phyloP scores from a whole-genome alignment of 2,113 vertebrate genomes.

The Psephotus haematonotus region DNA sequence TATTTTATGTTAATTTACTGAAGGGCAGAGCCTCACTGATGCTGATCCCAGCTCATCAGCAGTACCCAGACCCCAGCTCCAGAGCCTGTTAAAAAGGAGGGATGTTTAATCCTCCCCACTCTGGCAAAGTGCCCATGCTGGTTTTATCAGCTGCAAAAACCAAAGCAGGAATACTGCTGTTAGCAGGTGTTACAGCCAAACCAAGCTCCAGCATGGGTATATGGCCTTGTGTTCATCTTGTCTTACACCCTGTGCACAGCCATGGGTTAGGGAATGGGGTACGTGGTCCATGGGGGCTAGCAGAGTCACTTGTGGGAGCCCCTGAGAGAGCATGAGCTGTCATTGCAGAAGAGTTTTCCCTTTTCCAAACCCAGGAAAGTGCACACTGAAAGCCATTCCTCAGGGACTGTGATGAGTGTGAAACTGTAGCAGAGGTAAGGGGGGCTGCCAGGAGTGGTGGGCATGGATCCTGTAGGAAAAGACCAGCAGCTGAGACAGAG shows the following conservation, averaged over 20 bases:
- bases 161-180: background rate
- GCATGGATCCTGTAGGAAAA: background rate
- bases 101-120: background rate
- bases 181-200: rapidly evolving
- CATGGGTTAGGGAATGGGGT: rapidly evolving
- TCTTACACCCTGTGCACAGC: background rate
- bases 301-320: too few relatives aligned
- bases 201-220: rapidly evolving
- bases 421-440: background rate
- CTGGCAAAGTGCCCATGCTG: background rate
- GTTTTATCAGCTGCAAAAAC: background rate
- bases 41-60: rapidly evolving
- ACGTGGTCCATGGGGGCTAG: rapidly evolving
- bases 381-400: background rate
- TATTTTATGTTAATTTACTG: background rate
- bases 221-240: rapidly evolving
- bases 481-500: rapidly evolving
- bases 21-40: background rate
- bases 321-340: rapidly evolving
- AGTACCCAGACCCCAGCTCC: rapidly evolving
- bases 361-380: background rate
- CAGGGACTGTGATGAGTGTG: rapidly evolving
- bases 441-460: background rate
- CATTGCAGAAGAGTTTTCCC: background rate
- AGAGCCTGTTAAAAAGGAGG: rapidly evolving